Conservation (phyloP, 2,888 invertebrate genomes). For the Drosophila mettleri region DNA sequence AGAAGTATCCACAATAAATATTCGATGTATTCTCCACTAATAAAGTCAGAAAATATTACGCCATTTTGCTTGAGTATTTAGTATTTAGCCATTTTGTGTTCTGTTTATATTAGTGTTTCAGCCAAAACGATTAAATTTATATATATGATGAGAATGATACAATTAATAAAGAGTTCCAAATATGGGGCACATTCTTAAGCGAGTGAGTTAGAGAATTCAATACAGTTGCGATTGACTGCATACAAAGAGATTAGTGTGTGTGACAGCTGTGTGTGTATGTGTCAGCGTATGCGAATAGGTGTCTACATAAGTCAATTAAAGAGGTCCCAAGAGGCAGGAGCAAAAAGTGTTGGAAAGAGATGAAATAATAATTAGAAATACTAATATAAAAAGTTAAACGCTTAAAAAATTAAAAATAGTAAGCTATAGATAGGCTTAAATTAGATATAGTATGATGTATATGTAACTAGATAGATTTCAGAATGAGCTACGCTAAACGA, state of each 20-base stretch:
- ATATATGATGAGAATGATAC: constrained; percentile 22
- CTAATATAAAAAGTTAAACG: constrained; percentile 27
- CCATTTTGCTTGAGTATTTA: background rate
- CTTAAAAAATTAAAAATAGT: constrained; percentile 7
- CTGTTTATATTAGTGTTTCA: constrained; percentile 5
- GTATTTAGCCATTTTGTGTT: background rate
- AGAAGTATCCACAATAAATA: background rate
- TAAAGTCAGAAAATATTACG: background rate
- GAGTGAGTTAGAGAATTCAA: constrained; percentile 31
- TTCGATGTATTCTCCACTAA: background rate
- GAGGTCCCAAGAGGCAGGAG: constrained; percentile 64
- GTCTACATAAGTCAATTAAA: constrained; percentile 28
- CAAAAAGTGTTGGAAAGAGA: constrained; percentile 52
- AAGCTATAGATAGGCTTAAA: constrained; percentile 26
- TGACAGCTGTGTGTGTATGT: constrained; percentile 21
- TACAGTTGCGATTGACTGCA: constrained; percentile 48
- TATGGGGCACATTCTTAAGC: constrained; percentile 33
- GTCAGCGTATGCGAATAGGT: constrained; percentile 14
- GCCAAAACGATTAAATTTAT: constrained; percentile 11
- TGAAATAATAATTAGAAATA: constrained; percentile 47
- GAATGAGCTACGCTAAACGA: constrained; percentile 1
- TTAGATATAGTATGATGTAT: constrained; percentile 13
- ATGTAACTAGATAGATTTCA: background rate
- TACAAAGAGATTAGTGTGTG: constrained; percentile 34
- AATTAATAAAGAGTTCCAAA: constrained; percentile 7